These are phyloP conservation scores for Marmota flaviventris DNA, from an alignment of 2,113 vertebrate genomes.

Conservation along the genomic window DNA sequence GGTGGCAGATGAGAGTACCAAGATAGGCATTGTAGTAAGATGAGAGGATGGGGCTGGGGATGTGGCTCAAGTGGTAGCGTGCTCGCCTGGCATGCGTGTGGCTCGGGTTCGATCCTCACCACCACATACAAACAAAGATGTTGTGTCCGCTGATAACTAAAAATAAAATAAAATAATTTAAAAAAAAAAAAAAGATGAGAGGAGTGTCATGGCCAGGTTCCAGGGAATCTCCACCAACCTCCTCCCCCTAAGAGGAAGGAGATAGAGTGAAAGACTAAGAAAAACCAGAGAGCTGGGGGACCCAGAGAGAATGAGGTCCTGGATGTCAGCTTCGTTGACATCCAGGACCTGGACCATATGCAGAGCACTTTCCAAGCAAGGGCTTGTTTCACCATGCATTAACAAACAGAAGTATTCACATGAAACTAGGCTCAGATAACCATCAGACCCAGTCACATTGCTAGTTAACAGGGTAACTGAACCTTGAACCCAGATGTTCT, in stretches of 20 bases:
- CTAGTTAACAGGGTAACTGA: neutral
- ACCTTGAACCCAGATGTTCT: constrained; percentile 42
- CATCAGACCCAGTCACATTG: neutral
- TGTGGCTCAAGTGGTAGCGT: no score
- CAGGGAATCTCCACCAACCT: neutral
- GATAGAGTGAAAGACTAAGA: neutral
- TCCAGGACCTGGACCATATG: neutral
- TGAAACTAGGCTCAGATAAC: neutral
- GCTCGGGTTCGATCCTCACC: no score
- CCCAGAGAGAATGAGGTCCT: neutral
- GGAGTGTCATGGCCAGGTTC: neutral
- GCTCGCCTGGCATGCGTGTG: no score
- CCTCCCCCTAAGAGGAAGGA: neutral
- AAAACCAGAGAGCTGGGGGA: neutral
- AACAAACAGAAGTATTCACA: neutral
- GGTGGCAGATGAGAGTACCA: neutral
- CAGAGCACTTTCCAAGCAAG: neutral
- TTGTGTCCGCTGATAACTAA: no score
- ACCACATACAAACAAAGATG: no score
- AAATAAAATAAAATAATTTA: no score
- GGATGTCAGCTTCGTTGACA: neutral
- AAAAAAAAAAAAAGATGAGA: neutral
- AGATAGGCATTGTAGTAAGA: neutral
- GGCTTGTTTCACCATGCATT: neutral
- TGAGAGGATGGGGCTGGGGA: neutral